Evolutionary conservation across 2,113 vertebrate species (phyloP).

Genomic region (Sylvietta virens): DNA sequence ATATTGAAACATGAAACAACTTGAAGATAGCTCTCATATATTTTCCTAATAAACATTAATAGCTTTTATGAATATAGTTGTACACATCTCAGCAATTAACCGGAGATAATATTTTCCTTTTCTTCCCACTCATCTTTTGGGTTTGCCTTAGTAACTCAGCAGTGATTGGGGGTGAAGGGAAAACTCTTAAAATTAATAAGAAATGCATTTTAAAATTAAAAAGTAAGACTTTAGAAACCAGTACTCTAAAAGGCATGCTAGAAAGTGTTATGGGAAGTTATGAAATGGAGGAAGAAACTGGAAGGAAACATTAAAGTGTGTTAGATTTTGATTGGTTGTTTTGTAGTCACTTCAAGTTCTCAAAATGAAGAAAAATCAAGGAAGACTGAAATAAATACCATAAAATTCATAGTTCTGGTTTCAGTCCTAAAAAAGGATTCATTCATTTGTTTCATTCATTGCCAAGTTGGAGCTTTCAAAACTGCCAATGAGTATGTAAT

Average conservation of each 20-base stretch:
- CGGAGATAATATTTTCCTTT: neutral
- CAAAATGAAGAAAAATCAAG: neutral
- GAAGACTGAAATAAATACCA: neutral
- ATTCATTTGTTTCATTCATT: neutral
- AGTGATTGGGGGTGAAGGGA: neutral
- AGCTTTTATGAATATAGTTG: neutral
- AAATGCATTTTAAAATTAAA: neutral
- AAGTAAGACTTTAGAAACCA: neutral
- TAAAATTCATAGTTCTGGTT: neutral
- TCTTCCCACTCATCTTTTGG: neutral
- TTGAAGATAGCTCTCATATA: neutral
- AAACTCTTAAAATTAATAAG: neutral
- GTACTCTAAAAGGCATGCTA: neutral
- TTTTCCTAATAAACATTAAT: neutral
- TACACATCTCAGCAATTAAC: neutral
- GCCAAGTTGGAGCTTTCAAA: neutral
- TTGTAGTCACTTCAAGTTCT: neutral
- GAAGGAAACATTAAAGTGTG: neutral
- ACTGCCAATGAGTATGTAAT: neutral
- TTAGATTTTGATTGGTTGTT: neutral
- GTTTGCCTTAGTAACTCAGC: neutral
- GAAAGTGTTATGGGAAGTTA: neutral
- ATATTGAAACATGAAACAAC: neutral
- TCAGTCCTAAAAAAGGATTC: neutral
- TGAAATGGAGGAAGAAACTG: neutral